Evolutionary conservation across 2,797 vertebrate species (phyloP), one percentile per base, ranked within the genome.

Genomic region (Pachyuromys duprasi): DNA sequence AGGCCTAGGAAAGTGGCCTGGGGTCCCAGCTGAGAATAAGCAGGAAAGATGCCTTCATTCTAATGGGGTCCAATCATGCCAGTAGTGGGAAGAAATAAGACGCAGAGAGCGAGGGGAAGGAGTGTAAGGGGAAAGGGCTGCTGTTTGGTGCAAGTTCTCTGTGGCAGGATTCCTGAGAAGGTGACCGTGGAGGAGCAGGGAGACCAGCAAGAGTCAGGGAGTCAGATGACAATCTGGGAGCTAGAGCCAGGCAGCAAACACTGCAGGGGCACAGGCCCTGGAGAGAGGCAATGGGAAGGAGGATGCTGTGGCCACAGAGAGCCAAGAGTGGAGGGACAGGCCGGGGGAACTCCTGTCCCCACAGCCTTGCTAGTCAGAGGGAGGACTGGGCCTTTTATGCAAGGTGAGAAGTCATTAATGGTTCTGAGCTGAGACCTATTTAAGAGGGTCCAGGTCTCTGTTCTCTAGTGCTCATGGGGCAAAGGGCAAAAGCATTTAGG

Each of bases 401-500:
- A 39, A n/a, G 91, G 15, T 62, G 70, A 80, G 86, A 70, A 82
- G 24, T 65, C 60, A 0, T 45, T 5, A 13, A 42, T 5, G 9
- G 39, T 65, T 90, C 83, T 24, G 79, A 17, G 36, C 83, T 8
- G 24, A 36, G 79, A 20, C 33, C 69, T 45, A 7, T 49, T 7
- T 22, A 4, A 36, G 39, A 57, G 75, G 20, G 17, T 5, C 5
- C 14, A 12, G 20, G 14, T 5, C 5, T 17, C 18, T 24, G 55
- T 5, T 67, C 0, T 22, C 18, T 1, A 8, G 65, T 0, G 0
- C 31, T 39, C 17, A 0, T 0, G 0, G 6, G 53, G 22, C 0
- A 0, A 9, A 53, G 22, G 53, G 8, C 6, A 2, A 31, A 39
- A 49, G 20, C 18, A 0, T 42, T 62, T 14, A 2, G 67, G 8